Percentiles rank a stretch among this genome's conserved stretches.
phyloP scores from a whole-genome alignment of 2,888 invertebrate species.

The Tipula confusa region DNA sequence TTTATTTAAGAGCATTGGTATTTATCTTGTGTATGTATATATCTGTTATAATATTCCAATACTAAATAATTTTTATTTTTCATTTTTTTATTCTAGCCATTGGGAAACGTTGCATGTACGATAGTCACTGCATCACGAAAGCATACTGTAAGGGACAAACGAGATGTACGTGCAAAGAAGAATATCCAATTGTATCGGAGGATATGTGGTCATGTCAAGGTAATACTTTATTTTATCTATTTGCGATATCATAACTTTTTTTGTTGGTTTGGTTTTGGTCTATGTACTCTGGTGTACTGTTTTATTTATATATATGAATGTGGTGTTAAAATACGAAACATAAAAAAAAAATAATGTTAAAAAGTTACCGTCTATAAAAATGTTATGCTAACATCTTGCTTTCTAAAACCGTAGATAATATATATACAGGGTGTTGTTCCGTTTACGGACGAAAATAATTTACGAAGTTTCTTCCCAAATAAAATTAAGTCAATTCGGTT shows the following conservation, averaged over 20 bases:
- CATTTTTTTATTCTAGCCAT: constrained; percentile 35
- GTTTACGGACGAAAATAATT: too few relatives aligned
- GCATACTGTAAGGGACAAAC: constrained; percentile 38
- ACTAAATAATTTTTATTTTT: background rate
- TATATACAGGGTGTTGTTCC: too few relatives aligned
- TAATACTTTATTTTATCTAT: constrained; percentile 33
- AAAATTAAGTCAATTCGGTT: too few relatives aligned
- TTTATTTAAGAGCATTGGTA: background rate
- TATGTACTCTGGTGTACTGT: too few relatives aligned
- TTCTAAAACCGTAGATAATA: too few relatives aligned
- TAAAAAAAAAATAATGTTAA: too few relatives aligned
- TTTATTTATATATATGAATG: background rate
- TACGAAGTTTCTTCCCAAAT: too few relatives aligned
- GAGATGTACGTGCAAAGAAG: constrained; percentile 38
- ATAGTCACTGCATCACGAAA: constrained; percentile 37
- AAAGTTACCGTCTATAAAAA: background rate
- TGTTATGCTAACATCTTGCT: background rate
- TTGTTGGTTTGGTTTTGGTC: background rate
- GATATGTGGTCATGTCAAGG: constrained; percentile 38
- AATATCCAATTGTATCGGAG: constrained; percentile 36
- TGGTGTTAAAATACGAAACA: background rate
- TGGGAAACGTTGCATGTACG: constrained; percentile 37
- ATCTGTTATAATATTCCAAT: background rate
- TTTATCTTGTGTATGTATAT: background rate
- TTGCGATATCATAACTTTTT: background rate